Evolutionary conservation across 2,113 vertebrate genomes (phyloP).

Genomic region (Callospermophilus lateralis): DNA sequence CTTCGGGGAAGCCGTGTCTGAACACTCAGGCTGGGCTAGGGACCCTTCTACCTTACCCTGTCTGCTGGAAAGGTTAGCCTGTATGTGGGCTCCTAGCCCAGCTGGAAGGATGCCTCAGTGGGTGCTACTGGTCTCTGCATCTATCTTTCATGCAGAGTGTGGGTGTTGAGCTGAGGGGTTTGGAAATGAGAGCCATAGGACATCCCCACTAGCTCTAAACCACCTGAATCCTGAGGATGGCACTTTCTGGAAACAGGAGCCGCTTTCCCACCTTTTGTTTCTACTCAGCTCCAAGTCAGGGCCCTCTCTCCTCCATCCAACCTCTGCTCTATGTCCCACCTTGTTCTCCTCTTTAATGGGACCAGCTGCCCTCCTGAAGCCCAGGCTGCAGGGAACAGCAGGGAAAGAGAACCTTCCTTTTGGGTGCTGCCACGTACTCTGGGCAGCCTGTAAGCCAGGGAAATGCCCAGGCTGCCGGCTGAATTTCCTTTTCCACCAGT

Average conservation of each 20-base stretch:
- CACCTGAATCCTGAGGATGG: background rate
- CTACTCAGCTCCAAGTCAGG: background rate
- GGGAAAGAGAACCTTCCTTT: background rate
- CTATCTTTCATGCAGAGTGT: background rate
- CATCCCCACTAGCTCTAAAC: background rate
- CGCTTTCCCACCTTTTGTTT: background rate
- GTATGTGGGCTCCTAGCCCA: fast-evolving
- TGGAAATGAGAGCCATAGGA: background rate
- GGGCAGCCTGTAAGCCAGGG: background rate
- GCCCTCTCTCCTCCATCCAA: background rate
- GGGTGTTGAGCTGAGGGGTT: background rate
- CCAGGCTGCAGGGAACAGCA: background rate
- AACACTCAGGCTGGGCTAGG: background rate
- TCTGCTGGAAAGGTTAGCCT: background rate
- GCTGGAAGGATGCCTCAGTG: background rate
- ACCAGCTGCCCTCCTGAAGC: background rate
- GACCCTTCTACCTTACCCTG: background rate
- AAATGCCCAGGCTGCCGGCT: background rate
- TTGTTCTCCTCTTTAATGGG: background rate
- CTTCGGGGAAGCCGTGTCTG: background rate
- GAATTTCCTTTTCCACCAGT: background rate
- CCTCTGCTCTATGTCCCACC: background rate
- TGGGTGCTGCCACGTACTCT: background rate
- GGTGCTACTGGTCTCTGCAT: background rate
- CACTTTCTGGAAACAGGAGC: background rate